Conservation (phyloP, 2,113 vertebrate species). For the Eira barbara region DNA sequence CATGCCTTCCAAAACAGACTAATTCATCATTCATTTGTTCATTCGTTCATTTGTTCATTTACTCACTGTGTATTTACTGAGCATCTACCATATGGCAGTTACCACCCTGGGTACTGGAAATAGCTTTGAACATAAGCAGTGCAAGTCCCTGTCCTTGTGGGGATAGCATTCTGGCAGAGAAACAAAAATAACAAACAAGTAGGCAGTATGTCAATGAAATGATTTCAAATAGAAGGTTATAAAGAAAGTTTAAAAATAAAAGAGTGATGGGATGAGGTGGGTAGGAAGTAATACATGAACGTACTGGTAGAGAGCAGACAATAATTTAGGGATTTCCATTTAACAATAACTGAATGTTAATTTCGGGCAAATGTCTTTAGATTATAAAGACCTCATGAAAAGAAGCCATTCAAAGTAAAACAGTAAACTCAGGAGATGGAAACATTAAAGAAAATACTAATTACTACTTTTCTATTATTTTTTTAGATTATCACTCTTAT, state of each 20-base stretch:
- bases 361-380: background rate
- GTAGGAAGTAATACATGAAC: background rate
- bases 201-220: background rate
- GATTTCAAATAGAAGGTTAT: background rate
- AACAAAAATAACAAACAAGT: background rate
- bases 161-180: background rate
- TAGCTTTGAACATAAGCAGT: background rate
- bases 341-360: background rate
- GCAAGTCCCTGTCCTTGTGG: background rate
- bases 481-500: background rate
- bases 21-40: background rate
- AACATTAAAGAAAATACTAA: background rate
- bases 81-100: background rate
- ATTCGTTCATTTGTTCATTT: background rate
- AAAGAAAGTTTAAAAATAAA: background rate
- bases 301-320: background rate
- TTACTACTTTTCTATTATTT: background rate
- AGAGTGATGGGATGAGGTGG: background rate
- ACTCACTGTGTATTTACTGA: background rate
- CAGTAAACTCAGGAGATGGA: background rate
- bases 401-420: background rate
- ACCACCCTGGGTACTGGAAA: background rate
- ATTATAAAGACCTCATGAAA: background rate
- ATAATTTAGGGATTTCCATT: background rate
- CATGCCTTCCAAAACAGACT: background rate